Base-by-base conservation (phyloP, 2,888 invertebrate genomes). In the Xiphydria camelus region DNA sequence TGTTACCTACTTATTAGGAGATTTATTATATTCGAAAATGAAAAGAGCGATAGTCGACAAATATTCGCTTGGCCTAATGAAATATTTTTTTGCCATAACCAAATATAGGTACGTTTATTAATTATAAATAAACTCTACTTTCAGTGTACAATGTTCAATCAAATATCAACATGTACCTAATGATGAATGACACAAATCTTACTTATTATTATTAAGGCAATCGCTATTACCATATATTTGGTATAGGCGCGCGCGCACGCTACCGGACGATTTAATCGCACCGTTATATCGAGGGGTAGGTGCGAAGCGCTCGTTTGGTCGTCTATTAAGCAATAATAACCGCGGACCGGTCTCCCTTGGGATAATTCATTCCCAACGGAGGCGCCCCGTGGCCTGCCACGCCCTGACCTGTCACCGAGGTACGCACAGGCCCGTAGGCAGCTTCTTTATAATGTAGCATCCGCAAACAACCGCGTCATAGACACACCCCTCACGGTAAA, bases 271-370 rank as follows among this genome's bases (percentile, higher is more conserved):
- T 66, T 70, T 65, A 65, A 70, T 69, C 65, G 63, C 49, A 57
- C 53, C 54, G 54, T 64, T 61, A 63, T 66, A 43, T 20, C 26
- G 51, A 52, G 58, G 59, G 59, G 62, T 63, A 64, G 73, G 72
- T 67, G 70, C 68, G 71, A 64, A 65, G 58, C 57, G 59, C 64
- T 69, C 66, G 69, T 69, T 71, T 62, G 66, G 55, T 61, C 57
- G 60, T 66, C 66, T 66, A 70, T 71, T 71, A 70, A 66, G 70
- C 61, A 71, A 70, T 72, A 70, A 72, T 68, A 68, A 72, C 61
- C 10, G 55, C 37, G 59, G 59, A 2, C 29, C 15, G 29, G 7
- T 29, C 29, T 15, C 29, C 29, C 29, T 29, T 29, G 19, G 57
- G 59, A 68, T 73, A 71, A 73, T 70, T 73, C 72, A 73, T 70